Base-by-base conservation (phyloP, 1,140 invertebrate genomes). In the Cephus cinctus region DNA sequence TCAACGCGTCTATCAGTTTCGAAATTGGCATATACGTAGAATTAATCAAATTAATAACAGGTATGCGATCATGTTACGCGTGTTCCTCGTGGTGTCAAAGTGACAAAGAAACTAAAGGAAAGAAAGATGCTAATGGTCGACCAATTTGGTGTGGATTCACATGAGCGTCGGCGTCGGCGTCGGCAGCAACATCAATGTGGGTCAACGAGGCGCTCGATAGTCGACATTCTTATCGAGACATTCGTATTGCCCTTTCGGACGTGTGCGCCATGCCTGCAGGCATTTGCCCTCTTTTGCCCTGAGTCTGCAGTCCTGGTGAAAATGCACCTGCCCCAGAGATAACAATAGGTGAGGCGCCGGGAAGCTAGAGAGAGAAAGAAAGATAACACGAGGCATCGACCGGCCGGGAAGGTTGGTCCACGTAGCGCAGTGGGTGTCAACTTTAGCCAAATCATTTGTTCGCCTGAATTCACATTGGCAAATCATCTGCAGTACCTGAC, bases 341-440 rank as follows among this genome's bases (percentile, higher is more conserved):
- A 46, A 39, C 23, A 39, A 43, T 19, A 15, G 42, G 27, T 25
- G 31, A 25, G 43, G 21, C 21, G 4, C 25, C 22, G 16, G 18
- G 11, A 19, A 32, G 25, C 5, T 30, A 34, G 43, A 58, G 48
- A 43, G 31, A 49, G 51, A 54, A 16, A 22, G 42, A 31, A 56
- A 50, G 54, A 59, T 56, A 56, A 59, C 50, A 59, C 44, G 54
- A 59, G 56, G 54, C 56, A 59, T 59, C 56, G 56, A 59, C 56
- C 56, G 56, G 46, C 53, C 43, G 54, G 42, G 36, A 42, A 56
- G 47, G 54, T 59, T 56, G 56, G n/a, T 54, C 56, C 49, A 44
- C 54, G 56, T 54, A 56, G 53, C 56, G 53, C 50, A 48, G 38
- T 49, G 52, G 42, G 50, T 44, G 23, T 47, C 44, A 49, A 56